Evolutionary conservation across 2,888 invertebrate genomes (phyloP), one percentile per base, ranked within the genome.

Genomic region (Ditula angustiorana): DNA sequence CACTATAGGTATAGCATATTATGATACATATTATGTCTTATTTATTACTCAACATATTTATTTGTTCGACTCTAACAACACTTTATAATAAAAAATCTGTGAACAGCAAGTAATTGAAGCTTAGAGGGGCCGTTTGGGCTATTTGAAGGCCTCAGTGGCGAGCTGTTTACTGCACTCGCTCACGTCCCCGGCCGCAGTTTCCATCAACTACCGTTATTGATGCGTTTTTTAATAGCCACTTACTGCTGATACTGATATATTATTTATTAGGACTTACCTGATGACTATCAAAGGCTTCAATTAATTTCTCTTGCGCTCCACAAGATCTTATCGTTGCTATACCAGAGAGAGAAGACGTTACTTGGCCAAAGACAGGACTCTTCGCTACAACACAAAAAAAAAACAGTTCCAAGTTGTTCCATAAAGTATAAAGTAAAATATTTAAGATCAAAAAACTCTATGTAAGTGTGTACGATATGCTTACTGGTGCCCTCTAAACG

Each of bases 311-410:
- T 78, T 96, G 94, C 0, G 95, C 95, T 13, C 93, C 90, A 57
- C 95, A 95, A 0, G 96, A 96, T 73, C 97, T 90, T 49, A 97
- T 96, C 0, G 97, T 96, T 0, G 95, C 91, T 16, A 97, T 93
- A 0, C 97, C 97, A 72, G 94, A 94, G 0, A 97, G 87, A 0
- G 96, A 95, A 13, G 96, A 95, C 55, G 95, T 95, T 21, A 97
- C 92, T 86, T 96, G 96, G 0, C 96, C 95, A 76, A 96, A 97
- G 0, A 97, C 95, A 0, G 97, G 97, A 75, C 96, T 96, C 69
- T 96, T 94, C 16, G 95, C 96, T 96, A 84, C 13, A 81, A 81
- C 55, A 47, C n/a, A 67, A 66, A 53, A 66, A 37, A 3, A 24
- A 44, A 21, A 5, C 5, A 37, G 7, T 33, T 30, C 11, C 0